phyloP scores from a whole-genome alignment of 1,140 invertebrate genomes.

The Megalonaias nervosa region DNA sequence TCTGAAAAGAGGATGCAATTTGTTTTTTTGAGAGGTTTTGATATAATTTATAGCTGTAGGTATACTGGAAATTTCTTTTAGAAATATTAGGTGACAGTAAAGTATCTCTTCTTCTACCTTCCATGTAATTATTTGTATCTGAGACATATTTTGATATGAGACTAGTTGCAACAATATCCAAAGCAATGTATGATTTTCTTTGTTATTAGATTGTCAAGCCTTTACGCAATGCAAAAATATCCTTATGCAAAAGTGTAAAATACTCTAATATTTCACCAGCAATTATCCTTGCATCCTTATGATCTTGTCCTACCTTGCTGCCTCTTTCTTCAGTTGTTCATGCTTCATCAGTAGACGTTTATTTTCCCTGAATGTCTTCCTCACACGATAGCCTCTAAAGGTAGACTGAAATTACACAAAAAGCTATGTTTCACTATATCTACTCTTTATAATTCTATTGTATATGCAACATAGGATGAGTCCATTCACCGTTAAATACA shows the following conservation, averaged over 20 bases:
- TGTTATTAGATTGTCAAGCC: neutral
- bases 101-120: too few species aligned
- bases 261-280: too few species aligned
- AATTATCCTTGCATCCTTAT: too few species aligned
- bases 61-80: too few species aligned
- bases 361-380: slow-evolving; percentile 69
- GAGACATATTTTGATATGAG: too few species aligned
- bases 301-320: slow-evolving; percentile 57
- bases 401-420: slow-evolving; percentile 57
- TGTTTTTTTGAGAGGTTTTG: too few species aligned
- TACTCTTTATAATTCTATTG: neutral
- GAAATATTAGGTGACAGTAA: too few species aligned
- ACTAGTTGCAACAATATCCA: neutral
- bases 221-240: too few species aligned
- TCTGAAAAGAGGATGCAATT: too few species aligned
- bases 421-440: neutral
- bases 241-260: too few species aligned
- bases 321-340: slow-evolving; percentile 70
- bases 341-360: slow-evolving; percentile 71
- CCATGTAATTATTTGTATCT: too few species aligned
- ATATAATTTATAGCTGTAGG: too few species aligned
- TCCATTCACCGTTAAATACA: neutral
- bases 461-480: neutral
- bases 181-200: neutral
- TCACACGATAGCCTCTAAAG: slow-evolving; percentile 66